These are phyloP conservation scores for Cygnus buccinator DNA, from an alignment of 2,113 vertebrate species.

Conservation along the genomic window DNA sequence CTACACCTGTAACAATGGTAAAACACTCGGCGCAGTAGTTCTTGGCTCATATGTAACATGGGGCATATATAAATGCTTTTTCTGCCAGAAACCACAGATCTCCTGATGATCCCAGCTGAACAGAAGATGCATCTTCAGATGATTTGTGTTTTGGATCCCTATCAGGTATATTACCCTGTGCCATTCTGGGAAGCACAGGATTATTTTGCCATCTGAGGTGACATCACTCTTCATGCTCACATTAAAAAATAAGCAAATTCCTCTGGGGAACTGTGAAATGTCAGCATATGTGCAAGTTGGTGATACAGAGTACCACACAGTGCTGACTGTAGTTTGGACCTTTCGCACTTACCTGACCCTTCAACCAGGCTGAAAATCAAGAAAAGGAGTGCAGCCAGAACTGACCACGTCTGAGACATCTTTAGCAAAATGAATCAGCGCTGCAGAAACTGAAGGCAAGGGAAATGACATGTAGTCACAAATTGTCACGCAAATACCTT, in stretches of 20 bases:
- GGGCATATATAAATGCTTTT: neutral
- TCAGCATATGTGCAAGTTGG: neutral
- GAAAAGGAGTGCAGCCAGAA: neutral
- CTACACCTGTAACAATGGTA: neutral
- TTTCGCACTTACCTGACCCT: neutral
- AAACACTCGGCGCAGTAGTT: neutral
- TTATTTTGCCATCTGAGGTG: neutral
- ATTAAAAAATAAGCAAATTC: neutral
- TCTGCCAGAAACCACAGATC: neutral
- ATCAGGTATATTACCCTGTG: neutral
- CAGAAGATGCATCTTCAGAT: neutral
- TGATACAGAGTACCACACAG: neutral
- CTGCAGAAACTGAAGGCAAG: neutral
- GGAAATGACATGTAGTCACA: neutral
- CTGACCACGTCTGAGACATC: neutral
- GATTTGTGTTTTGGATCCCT: neutral
- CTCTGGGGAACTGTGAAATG: neutral
- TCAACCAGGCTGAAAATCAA: neutral
- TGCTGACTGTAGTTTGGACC: neutral
- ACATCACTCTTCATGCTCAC: neutral
- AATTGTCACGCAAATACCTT: neutral
- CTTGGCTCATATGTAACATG: neutral
- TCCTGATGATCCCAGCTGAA: neutral
- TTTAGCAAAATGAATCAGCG: neutral
- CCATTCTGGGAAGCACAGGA: fast-evolving